Evolutionary conservation across 2,888 invertebrate genomes (phyloP), one percentile per base, ranked within the genome.

Genomic region (Melipona bicolor): DNA sequence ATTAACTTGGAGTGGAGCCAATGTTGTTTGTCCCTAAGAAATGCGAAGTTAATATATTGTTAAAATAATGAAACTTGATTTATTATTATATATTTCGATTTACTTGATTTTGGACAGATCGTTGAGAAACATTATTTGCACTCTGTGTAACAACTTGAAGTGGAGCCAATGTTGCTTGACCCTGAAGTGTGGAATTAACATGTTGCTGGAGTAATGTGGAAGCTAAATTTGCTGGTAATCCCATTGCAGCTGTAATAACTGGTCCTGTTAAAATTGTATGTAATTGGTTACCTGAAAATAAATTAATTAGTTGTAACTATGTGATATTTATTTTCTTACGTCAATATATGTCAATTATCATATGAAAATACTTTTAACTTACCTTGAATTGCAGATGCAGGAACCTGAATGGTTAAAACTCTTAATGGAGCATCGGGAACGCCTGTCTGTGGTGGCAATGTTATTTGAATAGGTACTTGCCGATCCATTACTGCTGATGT

Each of bases 391-490:
- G 98, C 98, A 19, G 97, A 97, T 43, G 97, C 97, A 83, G 98
- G 98, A 91, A 98, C 98, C 95, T 98, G 98, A 93, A 98, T 98
- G n/a, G 98, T 98, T 81, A 98, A 96, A 67, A 97, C 96, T 84
- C 98, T 96, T 49, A 96, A 96, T 88, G 96, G 94, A 32, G 96
- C 96, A 86, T 97, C 97, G 0, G 96, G 95, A 32, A 97, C 96
- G 13, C 97, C 97, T 3, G 97, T 96, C 92, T 97, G 97, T 62
- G 97, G 96, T 4, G 98, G 98, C 91, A 98, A 95, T 1, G 98
- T 98, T 81, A 98, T 97, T 95, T 97, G 96, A 78, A 95, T 94
- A 59, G 94, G 94, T 54, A 95, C 94, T 91, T 95, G 95, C 79
- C 96, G 95, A 87, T 96, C 95, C 79, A 95, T 90, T 56, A 95